Percentiles rank a stretch among this genome's conserved stretches.
Evolutionary conservation across 2,113 vertebrate species (phyloP).

Genomic region (Marmota flaviventris): DNA sequence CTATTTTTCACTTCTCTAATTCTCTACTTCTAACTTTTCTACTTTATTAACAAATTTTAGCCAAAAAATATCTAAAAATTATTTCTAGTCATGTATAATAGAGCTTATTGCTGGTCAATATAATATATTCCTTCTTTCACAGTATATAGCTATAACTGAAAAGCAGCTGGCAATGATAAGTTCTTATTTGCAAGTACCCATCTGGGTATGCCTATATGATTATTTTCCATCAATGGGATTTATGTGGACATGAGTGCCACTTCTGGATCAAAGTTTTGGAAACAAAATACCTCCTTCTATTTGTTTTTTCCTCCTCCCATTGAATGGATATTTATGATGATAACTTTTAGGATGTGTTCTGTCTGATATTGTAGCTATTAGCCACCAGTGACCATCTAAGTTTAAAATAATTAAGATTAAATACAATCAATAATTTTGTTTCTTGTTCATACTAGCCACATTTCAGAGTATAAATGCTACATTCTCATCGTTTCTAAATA

Average conservation of each 20-base stretch:
- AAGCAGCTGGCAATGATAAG: not conserved
- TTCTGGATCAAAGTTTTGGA: not conserved
- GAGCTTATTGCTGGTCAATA: not conserved
- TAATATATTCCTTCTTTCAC: not conserved
- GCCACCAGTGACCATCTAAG: not conserved
- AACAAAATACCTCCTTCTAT: not conserved
- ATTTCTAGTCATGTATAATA: not conserved
- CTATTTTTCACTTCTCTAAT: not conserved
- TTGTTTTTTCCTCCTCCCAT: not conserved
- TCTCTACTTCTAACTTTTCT: not conserved
- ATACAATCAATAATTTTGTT: constrained; percentile 18
- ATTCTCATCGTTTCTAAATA: not conserved
- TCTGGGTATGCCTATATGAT: not conserved
- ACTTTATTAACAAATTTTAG: not conserved
- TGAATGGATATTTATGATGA: constrained; percentile 3
- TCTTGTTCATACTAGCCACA: not conserved
- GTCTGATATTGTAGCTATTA: not conserved
- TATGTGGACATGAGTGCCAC: not conserved
- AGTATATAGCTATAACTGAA: not conserved
- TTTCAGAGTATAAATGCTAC: not conserved
- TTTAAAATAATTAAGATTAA: constrained; percentile 48
- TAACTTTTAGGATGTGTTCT: not conserved
- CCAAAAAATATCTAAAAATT: not conserved
- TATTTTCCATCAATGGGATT: not conserved
- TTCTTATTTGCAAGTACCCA: not conserved